Percentiles rank a stretch among this genome's conserved stretches.
Evolutionary conservation across 2,113 vertebrate species (phyloP).

Genomic region (Poicephalus gulielmi): DNA sequence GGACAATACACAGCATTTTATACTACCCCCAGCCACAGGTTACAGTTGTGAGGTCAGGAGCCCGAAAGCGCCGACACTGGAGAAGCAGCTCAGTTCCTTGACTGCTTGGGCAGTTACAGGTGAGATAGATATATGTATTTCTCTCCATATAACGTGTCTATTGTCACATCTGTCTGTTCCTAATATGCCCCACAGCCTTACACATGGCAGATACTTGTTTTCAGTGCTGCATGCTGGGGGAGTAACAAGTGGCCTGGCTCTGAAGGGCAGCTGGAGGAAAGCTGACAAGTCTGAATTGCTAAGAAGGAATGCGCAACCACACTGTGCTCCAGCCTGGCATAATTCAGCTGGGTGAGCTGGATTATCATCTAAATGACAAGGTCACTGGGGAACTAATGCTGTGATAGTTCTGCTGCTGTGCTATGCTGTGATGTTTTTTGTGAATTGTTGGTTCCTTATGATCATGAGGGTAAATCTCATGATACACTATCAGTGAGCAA

Average conservation of each 20-base stretch:
- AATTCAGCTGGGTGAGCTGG: not conserved
- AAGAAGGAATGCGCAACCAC: not conserved
- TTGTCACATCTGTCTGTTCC: not conserved
- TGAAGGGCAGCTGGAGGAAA: not conserved
- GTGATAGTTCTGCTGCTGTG: not conserved
- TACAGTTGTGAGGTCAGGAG: too few species aligned
- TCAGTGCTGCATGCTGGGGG: not conserved
- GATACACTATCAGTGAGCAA: not conserved
- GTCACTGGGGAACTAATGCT: not conserved
- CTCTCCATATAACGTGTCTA: not conserved
- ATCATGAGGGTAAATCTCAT: not conserved
- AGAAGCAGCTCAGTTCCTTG: not conserved
- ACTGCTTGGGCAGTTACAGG: not conserved
- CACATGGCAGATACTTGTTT: rapidly evolving
- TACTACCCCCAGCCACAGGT: not conserved
- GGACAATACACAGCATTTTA: too few species aligned
- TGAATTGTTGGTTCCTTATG: not conserved
- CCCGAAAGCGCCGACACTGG: rapidly evolving
- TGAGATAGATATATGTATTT: not conserved
- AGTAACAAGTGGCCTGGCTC: not conserved
- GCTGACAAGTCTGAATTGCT: not conserved
- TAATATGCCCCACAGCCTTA: not conserved
- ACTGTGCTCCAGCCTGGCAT: not conserved
- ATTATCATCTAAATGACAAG: not conserved
- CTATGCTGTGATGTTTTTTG: not conserved